Base-by-base conservation (phyloP, 2,113 vertebrate genomes). In the Podilymbus podiceps region DNA sequence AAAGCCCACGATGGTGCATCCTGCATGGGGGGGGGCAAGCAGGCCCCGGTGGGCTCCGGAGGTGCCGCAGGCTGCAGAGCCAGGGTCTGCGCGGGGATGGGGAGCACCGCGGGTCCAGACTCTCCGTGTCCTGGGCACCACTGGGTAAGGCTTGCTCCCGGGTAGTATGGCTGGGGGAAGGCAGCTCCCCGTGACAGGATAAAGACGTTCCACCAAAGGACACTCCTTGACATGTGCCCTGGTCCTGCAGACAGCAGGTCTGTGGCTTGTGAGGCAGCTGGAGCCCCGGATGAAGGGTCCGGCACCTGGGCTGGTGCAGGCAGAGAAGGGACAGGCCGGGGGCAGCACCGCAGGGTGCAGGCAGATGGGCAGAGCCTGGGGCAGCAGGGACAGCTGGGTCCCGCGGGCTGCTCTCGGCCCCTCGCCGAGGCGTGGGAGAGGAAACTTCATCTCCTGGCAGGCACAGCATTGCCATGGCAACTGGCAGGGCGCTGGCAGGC, bases 381-480 rank as follows among this genome's bases (percentile, higher is more conserved):
- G 9, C 8, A 9, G 42, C 63, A 30, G 38, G 42, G 59, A 46
- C 40, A 84, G 44, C 52, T 40, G 47, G 33, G 17, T 9, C 4
- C 35, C 42, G 11, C 3, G 1, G 0, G n/a, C 27, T 35, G 47
- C 44, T 91, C 50, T 69, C 0, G 1, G 64, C 20, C 91, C 52
- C 25, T 93, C 7, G 5, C 25, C 5, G 15, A 7, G 6, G 71
- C 22, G 28, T 4, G 40, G 92, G 77, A 91, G 91, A 94, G 84
- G 35, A 79, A 93, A 85, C 60, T 87, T 81, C 66, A 60, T 92
- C 89, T 92, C 56, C 78, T 81, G 73, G 69, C 84, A 87, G 87
- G 69, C 52, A 3, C 81, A 40, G 69, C 2, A 82, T 96, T 60
- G 69, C 96, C 95, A 96, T 96, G 60, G 84, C 84, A 96, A 97